Conservation (phyloP, 2,888 invertebrate genomes). For the Vesta saturnalis region DNA sequence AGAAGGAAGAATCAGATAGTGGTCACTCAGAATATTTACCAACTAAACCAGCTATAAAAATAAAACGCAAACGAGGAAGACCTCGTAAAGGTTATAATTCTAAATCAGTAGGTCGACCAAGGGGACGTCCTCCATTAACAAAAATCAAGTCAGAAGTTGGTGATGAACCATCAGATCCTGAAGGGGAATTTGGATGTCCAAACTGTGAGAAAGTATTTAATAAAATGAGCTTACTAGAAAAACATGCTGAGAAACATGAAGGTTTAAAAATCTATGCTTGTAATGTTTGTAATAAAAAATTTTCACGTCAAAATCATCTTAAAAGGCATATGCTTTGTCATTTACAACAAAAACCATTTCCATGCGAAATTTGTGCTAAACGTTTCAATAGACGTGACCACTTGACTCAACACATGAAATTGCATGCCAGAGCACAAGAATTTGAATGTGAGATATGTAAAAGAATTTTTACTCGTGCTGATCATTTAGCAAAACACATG, state of each 20-base stretch:
- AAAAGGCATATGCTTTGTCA: conserved; percentile 64
- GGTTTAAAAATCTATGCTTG: conserved; percentile 56
- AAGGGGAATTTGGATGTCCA: conserved; percentile 53
- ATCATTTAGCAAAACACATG: conserved; percentile 64
- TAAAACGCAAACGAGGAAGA: conserved; percentile 54
- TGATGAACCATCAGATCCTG: conserved; percentile 46
- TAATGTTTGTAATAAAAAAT: conserved; percentile 61
- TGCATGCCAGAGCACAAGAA: conserved; percentile 52
- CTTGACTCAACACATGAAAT: conserved; percentile 56
- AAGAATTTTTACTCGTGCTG: conserved; percentile 63
- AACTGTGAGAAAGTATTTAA: conserved; percentile 54
- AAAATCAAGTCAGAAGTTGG: conserved; percentile 40
- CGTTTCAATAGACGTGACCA: conserved; percentile 59
- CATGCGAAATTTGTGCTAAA: conserved; percentile 61
- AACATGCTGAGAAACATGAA: conserved; percentile 53
- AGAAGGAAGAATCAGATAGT: conserved; percentile 49
- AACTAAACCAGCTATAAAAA: conserved; percentile 43
- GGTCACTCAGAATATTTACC: conserved; percentile 58
- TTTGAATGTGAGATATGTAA: conserved; percentile 64
- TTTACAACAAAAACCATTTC: conserved; percentile 58
- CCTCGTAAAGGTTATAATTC: conserved; percentile 53
- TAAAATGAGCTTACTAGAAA: conserved; percentile 52
- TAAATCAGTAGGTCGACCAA: conserved; percentile 37
- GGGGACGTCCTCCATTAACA: conserved; percentile 48
- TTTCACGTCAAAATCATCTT: conserved; percentile 62